phyloP scores from a whole-genome alignment of 2,113 vertebrate genomes.

The Salvelinus sp. region DNA sequence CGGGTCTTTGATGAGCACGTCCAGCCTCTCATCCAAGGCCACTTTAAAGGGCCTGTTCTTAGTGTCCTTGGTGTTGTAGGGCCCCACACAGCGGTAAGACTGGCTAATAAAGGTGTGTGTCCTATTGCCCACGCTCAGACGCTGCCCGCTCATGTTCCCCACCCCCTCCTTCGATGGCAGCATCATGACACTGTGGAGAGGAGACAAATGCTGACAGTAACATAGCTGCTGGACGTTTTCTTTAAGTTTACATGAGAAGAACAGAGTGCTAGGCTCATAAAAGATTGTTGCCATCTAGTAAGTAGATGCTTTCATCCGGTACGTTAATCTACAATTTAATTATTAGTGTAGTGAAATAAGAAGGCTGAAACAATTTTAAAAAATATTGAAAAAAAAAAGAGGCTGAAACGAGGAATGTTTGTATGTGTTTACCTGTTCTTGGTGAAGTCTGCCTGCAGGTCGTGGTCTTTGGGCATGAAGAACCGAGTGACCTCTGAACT shows the following conservation, averaged over 20 bases:
- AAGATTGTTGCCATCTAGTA: too few relatives aligned
- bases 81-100: constrained; percentile 78
- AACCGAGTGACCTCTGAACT: constrained; percentile 76
- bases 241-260: too few relatives aligned
- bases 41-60: constrained; percentile 78
- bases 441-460: constrained; percentile 80
- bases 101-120: constrained; percentile 74
- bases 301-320: too few relatives aligned
- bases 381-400: too few relatives aligned
- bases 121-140: constrained; percentile 33
- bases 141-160: constrained; percentile 11
- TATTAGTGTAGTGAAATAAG: too few relatives aligned
- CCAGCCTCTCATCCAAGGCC: constrained; percentile 71
- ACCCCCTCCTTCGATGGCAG: constrained; percentile 70
- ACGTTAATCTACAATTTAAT: too few relatives aligned
- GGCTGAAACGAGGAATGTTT: not conserved
- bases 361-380: too few relatives aligned
- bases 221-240: not conserved
- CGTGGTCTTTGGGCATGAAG: constrained; percentile 78
- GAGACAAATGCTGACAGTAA: not conserved
- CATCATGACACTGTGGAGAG: constrained; percentile 78
- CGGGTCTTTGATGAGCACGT: constrained; percentile 86
- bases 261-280: too few relatives aligned
- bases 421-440: constrained; percentile 78
- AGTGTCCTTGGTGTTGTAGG: constrained; percentile 84